A percentile compares a stretch with the other conserved stretches of the same genome.
These are phyloP conservation scores for Phalacrocorax carbo DNA, from an alignment of 2,113 vertebrate genomes.

Conservation along the genomic window DNA sequence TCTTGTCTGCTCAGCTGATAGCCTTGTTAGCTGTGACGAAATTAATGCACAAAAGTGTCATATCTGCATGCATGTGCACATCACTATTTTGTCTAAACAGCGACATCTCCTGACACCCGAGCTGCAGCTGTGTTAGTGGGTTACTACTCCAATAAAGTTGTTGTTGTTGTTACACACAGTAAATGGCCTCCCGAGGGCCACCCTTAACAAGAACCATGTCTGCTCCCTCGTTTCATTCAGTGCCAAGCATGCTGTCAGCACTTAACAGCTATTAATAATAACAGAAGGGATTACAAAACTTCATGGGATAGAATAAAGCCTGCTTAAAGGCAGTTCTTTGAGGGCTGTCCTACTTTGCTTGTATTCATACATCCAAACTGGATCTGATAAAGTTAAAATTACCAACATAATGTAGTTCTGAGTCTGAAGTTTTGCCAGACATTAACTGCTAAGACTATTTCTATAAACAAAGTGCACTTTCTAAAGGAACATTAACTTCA, in stretches of 20 bases:
- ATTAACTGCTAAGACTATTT: slow-evolving; percentile 12
- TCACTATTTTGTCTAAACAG: slow-evolving; percentile 46
- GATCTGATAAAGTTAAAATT: slow-evolving; percentile 49
- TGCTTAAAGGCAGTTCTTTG: slow-evolving; percentile 18
- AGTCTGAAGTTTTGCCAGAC: slow-evolving; percentile 35
- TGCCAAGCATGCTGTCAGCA: slow-evolving; percentile 65
- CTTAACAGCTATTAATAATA: slow-evolving; percentile 68
- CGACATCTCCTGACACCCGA: slow-evolving; percentile 50
- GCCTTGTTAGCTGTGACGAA: background rate
- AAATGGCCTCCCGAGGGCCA: slow-evolving; percentile 58
- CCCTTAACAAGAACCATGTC: slow-evolving; percentile 59
- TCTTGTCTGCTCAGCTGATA: background rate
- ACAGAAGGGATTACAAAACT: slow-evolving; percentile 53
- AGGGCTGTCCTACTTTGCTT: background rate
- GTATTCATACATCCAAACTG: slow-evolving; percentile 4
- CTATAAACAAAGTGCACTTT: slow-evolving; percentile 38
- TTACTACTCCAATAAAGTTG: slow-evolving; percentile 57
- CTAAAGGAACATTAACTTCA: slow-evolving; percentile 30
- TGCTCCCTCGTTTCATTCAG: slow-evolving; percentile 54
- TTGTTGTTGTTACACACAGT: slow-evolving; percentile 61
- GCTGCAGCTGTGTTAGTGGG: background rate
- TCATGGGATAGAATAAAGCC: slow-evolving; percentile 25
- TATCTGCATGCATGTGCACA: background rate
- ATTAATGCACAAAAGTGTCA: background rate
- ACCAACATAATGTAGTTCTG: background rate